Evolutionary conservation across 1,140 invertebrate genomes (phyloP), one percentile per base, ranked within the genome.

Genomic region (Adoxophyes honmai): DNA sequence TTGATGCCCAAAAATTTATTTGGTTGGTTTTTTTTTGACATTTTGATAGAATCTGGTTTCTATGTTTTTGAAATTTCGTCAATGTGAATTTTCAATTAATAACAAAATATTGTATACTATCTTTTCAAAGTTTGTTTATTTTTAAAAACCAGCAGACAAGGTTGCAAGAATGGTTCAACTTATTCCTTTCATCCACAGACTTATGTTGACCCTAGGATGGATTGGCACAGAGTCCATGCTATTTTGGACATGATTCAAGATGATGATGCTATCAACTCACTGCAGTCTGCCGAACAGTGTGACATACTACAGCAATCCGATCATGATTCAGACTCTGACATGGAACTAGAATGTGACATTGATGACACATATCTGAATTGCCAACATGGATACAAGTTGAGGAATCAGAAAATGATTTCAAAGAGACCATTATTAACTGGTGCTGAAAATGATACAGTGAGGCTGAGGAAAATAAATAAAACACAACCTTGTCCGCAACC

Each of bases 131-230:
- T n/a, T n/a, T n/a, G n/a, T n/a, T 38, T 7, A 52, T 11, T 37
- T 18, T 57, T 18, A 9, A 51, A 34, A 54, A 34, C 38, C 37
- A 11, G 33, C 14, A 55, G n/a, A 18, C 53, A 10, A 42, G 21
- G 34, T 28, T 68, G 60, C 62, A 61, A 75, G 81, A 78, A 82
- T 85, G 76, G 81, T 82, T 87, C 75, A 85, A 82, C 68, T 81
- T 70, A 69, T 82, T 87, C 78, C 83, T 87, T 89, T 90, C 70
- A 79, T 88, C 73, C 88, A 81, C 88, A 90, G 86, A 90, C 74
- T 69, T 78, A 78, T 80, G 72, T 81, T 73, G 88, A 90, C 78
- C 86, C 88, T 55, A 75, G 88, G 61, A 81, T 88, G 75, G 87
- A 89, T 72, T 89, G 88, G 88, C 78, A 81, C 58, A 81, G 86